These are phyloP conservation scores for Brachionus rotundiformis DNA, from an alignment of 1,140 invertebrate species.

Conservation along the genomic window DNA sequence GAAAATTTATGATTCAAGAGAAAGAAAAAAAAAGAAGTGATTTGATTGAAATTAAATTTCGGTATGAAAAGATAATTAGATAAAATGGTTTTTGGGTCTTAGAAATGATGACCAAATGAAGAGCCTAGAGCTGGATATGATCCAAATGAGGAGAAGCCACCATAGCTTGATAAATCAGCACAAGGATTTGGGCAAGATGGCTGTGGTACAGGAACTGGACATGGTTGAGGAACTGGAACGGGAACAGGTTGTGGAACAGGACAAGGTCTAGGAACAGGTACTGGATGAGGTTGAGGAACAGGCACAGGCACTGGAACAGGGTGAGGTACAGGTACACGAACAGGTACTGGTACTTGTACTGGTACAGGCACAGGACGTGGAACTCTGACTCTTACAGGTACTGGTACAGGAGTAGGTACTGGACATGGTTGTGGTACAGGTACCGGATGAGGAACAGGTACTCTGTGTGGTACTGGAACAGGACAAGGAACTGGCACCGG, in stretches of 20 bases:
- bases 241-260: neutral
- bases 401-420: neutral
- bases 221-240: neutral
- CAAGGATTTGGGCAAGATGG: constrained; percentile 25
- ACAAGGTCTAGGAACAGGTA: neutral
- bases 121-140: neutral
- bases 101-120: neutral
- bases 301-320: neutral
- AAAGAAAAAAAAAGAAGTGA: neutral
- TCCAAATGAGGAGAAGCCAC: neutral
- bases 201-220: neutral
- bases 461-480: neutral
- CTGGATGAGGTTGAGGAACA: neutral
- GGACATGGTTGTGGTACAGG: neutral
- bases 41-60: neutral
- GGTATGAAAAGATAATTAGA: neutral
- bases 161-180: constrained; percentile 16
- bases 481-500: neutral
- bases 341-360: neutral
- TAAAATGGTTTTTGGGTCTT: neutral
- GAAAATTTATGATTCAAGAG: no score
- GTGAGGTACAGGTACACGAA: neutral
- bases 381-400: neutral
- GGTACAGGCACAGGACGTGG: neutral
- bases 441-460: neutral